Evolutionary conservation across 2,888 invertebrate species (phyloP).

Genomic region (Chrysolina americana): DNA sequence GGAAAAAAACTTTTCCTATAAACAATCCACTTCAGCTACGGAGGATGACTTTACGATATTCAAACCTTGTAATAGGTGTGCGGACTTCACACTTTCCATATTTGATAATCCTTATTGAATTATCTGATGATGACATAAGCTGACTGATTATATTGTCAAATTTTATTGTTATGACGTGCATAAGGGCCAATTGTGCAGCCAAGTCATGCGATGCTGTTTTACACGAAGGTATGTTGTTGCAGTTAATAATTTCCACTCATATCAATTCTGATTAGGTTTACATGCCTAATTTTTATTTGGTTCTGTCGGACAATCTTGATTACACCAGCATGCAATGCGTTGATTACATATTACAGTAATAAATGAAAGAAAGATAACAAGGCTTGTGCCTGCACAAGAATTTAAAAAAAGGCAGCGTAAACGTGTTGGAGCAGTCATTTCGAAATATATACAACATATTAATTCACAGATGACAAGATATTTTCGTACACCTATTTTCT

Average conservation of each 20-base stretch:
- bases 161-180: neutral
- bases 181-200: neutral
- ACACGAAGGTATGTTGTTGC: constrained; percentile 3
- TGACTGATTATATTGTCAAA: neutral
- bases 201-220: neutral
- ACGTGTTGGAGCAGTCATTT: too few relatives aligned
- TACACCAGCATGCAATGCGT: neutral
- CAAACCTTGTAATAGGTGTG: too few relatives aligned
- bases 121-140: too few relatives aligned
- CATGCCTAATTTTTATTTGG: neutral
- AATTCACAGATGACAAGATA: too few relatives aligned
- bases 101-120: too few relatives aligned
- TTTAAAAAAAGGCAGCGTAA: neutral
- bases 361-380: neutral
- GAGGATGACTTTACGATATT: too few relatives aligned
- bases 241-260: constrained; percentile 10
- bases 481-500: too few relatives aligned
- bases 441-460: too few relatives aligned
- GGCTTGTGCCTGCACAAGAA: neutral
- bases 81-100: too few relatives aligned
- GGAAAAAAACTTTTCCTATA: too few relatives aligned
- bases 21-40: too few relatives aligned
- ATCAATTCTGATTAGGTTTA: constrained; percentile 8
- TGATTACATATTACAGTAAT: neutral
- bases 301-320: constrained; percentile 2